These are phyloP conservation scores for Lordiphosa mommai DNA, from an alignment of 1,140 invertebrate species.

Conservation along the genomic window DNA sequence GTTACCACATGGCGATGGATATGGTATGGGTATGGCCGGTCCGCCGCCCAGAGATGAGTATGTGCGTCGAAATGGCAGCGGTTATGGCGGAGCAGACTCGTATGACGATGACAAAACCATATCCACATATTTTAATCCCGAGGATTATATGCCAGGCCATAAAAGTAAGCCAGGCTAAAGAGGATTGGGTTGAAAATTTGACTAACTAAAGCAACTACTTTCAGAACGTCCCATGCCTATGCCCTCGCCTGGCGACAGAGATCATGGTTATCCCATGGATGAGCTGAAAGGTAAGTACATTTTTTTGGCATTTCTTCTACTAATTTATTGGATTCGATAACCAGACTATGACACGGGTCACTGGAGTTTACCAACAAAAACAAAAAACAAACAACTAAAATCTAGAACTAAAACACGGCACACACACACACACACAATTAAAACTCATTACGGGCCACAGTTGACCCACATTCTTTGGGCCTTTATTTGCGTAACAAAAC, in stretches of 20 bases:
- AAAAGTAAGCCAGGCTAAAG: constrained; percentile 30
- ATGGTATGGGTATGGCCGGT: constrained; percentile 35
- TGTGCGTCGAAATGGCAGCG: constrained; percentile 65
- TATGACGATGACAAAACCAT: constrained; percentile 75
- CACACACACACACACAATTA: constrained; percentile 64
- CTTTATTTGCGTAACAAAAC: constrained; percentile 73
- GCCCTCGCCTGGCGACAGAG: constrained; percentile 38
- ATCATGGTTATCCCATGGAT: constrained; percentile 59
- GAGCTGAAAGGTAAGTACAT: constrained; percentile 61
- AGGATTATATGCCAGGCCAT: constrained; percentile 63
- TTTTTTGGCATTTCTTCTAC: constrained; percentile 12
- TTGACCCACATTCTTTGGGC: constrained; percentile 63
- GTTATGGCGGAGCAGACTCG: constrained; percentile 35
- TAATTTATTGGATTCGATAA: constrained; percentile 58
- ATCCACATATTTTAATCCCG: constrained; percentile 77
- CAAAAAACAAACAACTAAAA: constrained; percentile 38
- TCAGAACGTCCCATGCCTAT: constrained; percentile 48
- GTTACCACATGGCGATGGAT: constrained; percentile 22
- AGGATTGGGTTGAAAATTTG: not conserved
- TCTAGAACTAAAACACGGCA: constrained; percentile 53
- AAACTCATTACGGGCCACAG: constrained; percentile 59
- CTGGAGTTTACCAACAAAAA: constrained; percentile 30
- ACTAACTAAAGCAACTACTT: not conserved
- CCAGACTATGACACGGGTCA: constrained; percentile 33
- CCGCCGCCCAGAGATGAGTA: constrained; percentile 53